Evolutionary conservation across 1,140 invertebrate genomes (phyloP).

Genomic region (Elymnias hypermnestra): DNA sequence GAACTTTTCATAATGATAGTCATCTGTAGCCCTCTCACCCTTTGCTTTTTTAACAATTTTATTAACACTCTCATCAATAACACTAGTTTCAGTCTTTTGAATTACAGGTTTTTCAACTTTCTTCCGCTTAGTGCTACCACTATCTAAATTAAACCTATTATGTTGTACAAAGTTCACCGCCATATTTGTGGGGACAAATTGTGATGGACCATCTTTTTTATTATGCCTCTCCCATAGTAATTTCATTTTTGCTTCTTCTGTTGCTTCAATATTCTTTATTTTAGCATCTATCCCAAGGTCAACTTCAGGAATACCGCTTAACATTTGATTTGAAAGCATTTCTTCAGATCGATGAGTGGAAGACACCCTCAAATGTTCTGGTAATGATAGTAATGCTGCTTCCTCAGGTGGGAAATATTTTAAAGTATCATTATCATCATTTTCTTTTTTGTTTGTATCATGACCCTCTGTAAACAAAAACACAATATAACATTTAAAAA

Average conservation of each 20-base stretch:
- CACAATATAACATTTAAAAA: too few species aligned
- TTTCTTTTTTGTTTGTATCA: slow-evolving; percentile 46
- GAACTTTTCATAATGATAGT: slow-evolving; percentile 98
- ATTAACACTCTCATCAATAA: slow-evolving; percentile 73
- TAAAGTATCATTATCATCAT: slow-evolving; percentile 68
- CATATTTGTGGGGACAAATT: slow-evolving; percentile 98
- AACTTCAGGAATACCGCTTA: slow-evolving; percentile 99
- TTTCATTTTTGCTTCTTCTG: slow-evolving; percentile 97
- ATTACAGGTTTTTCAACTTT: slow-evolving; percentile 75
- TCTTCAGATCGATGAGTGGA: slow-evolving; percentile 94
- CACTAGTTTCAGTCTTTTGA: slow-evolving; percentile 60
- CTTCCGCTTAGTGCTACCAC: slow-evolving; percentile 70
- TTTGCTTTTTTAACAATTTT: slow-evolving; percentile 82
- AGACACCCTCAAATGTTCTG: slow-evolving; percentile 90
- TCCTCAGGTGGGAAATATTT: slow-evolving; percentile 91
- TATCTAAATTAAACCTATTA: slow-evolving; percentile 78
- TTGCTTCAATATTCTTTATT: slow-evolving; percentile 98
- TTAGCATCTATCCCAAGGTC: slow-evolving; percentile 99
- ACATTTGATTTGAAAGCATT: slow-evolving; percentile 99
- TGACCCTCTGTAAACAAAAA: slow-evolving; percentile 43
- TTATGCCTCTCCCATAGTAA: slow-evolving; percentile 91
- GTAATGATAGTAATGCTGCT: slow-evolving; percentile 88
- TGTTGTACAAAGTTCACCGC: slow-evolving; percentile 98
- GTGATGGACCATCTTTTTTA: slow-evolving; percentile 95
- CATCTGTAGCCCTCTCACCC: slow-evolving; percentile 94